A percentile compares a stretch with the other conserved stretches of the same genome.
Evolutionary conservation across 2,888 invertebrate genomes (phyloP).

Genomic region (Notocelia uddmanniana): DNA sequence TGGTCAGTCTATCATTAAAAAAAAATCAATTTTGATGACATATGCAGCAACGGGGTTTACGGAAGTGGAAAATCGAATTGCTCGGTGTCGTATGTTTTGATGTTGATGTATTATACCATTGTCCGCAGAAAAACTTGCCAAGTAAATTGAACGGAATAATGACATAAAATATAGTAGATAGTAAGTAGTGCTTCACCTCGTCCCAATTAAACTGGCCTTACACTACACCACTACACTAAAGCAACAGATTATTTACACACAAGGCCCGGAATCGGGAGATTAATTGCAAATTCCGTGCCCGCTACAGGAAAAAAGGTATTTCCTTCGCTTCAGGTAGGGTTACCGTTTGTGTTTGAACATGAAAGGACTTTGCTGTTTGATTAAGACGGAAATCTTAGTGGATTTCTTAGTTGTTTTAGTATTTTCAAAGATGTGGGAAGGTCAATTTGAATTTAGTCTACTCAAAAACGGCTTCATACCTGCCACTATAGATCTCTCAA

Average conservation of each 20-base stretch:
- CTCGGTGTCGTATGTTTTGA: too few relatives aligned
- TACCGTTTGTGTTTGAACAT: slow-evolving; percentile 7
- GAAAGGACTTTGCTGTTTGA: background rate
- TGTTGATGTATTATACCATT: too few relatives aligned
- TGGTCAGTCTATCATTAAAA: too few relatives aligned
- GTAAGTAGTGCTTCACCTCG: background rate
- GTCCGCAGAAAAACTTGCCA: background rate
- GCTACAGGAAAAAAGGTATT: slow-evolving; percentile 61
- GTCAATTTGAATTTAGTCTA: background rate
- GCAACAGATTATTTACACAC: slow-evolving; percentile 63
- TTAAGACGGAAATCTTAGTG: background rate
- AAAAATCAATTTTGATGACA: too few relatives aligned
- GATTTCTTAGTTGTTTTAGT: background rate
- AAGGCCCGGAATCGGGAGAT: slow-evolving; percentile 59
- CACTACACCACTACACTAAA: slow-evolving; percentile 49
- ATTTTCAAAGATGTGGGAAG: background rate
- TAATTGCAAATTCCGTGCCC: slow-evolving; percentile 65
- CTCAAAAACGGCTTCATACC: background rate
- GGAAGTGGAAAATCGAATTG: too few relatives aligned
- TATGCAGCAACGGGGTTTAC: too few relatives aligned
- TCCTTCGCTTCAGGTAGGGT: slow-evolving; percentile 47
- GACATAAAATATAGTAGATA: slow-evolving; percentile 8
- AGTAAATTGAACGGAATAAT: background rate
- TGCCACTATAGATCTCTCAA: too few relatives aligned
- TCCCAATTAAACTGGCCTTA: slow-evolving; percentile 24